phyloP scores from a whole-genome alignment of 2,113 vertebrate genomes.

The Phylloscopus trochilus region DNA sequence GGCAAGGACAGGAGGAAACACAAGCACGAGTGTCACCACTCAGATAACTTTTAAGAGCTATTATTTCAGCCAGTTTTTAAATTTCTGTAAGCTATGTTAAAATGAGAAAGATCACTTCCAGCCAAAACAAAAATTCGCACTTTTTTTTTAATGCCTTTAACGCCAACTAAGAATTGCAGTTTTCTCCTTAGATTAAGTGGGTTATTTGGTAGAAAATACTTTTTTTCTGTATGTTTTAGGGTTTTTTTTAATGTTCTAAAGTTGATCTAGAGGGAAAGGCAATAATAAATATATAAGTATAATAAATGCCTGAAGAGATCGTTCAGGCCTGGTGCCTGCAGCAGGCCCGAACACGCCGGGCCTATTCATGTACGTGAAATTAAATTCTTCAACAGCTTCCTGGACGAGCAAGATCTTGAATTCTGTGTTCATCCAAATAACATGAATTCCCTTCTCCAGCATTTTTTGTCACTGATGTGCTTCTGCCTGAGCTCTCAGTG shows the following conservation, averaged over 20 bases:
- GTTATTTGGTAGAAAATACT: not conserved
- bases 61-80: not conserved
- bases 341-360: not conserved
- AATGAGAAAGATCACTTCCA: not conserved
- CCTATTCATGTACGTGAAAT: not conserved
- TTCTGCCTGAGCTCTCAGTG: not conserved
- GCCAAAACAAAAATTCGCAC: not conserved
- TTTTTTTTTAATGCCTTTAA: not conserved
- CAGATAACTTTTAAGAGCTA: not conserved
- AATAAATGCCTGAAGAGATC: not conserved
- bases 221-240: not conserved
- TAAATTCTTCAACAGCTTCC: not conserved
- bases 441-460: not conserved
- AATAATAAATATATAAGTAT: too few species aligned
- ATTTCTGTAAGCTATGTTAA: not conserved
- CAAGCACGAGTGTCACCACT: not conserved
- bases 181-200: not conserved
- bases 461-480: not conserved
- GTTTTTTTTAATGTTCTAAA: not conserved
- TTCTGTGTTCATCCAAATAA: not conserved
- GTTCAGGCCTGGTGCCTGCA: not conserved
- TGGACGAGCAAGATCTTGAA: not conserved
- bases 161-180: not conserved
- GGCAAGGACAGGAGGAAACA: not conserved
- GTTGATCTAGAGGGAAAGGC: not conserved